Conservation (phyloP, 2,113 vertebrate genomes). For the Leucopsar rothschildi region DNA sequence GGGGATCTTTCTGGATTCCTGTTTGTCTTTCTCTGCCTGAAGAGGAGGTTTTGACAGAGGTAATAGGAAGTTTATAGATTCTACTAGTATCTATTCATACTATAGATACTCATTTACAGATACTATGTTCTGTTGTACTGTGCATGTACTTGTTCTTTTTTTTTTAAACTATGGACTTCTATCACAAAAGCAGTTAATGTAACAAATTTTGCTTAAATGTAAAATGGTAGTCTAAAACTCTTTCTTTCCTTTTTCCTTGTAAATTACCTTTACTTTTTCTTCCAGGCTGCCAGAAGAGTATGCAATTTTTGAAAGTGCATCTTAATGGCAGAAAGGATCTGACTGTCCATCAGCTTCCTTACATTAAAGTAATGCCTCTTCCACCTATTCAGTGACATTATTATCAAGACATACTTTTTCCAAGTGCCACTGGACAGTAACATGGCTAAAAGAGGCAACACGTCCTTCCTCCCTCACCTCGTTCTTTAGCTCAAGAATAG, state of each 20-base stretch:
- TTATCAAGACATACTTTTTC: neutral
- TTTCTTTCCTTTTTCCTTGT: neutral
- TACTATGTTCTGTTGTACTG: neutral
- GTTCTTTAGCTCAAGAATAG: neutral
- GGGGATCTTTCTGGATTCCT: neutral
- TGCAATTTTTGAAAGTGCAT: neutral
- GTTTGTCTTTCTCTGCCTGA: neutral
- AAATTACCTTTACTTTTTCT: neutral
- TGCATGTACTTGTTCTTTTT: neutral
- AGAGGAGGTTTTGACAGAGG: neutral
- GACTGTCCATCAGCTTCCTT: neutral
- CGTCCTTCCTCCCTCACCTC: neutral
- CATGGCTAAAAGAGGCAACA: accelerated
- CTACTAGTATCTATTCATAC: too few relatives aligned
- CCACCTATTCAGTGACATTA: neutral
- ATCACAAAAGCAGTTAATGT: neutral
- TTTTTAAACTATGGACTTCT: neutral
- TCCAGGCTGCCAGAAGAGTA: neutral
- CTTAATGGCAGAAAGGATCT: neutral
- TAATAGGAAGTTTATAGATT: neutral
- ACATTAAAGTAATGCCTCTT: neutral
- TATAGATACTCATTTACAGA: neutral
- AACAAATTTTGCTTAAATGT: neutral
- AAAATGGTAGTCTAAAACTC: neutral
- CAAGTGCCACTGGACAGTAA: neutral